Conservation (phyloP, 2,113 vertebrate genomes). For the Phrynosoma blainvillii region DNA sequence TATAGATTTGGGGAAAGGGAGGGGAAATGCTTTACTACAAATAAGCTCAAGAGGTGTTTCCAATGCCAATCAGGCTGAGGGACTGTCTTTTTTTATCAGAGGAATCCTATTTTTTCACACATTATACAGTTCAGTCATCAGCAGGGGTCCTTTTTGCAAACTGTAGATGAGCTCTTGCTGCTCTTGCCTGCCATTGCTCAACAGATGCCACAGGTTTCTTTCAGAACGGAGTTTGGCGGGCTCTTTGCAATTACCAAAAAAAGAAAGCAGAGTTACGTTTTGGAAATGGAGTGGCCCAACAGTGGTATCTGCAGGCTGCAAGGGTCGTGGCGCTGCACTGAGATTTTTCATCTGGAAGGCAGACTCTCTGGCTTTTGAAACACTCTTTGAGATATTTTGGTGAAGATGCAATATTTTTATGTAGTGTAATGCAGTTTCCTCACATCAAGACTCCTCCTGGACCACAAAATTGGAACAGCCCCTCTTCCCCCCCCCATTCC, state of each 20-base stretch:
- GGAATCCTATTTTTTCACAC: conserved; percentile 78
- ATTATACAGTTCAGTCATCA: conserved; percentile 67
- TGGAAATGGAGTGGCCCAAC: conserved; percentile 25
- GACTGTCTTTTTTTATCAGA: conserved; percentile 78
- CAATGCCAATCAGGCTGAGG: conserved; percentile 56
- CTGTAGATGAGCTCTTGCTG: conserved; percentile 27
- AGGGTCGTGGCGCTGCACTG: conserved; percentile 25
- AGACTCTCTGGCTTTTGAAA: conserved; percentile 50
- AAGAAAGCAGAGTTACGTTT: conserved; percentile 36
- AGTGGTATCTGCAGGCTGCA: conserved; percentile 25
- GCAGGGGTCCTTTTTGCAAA: conserved; percentile 50
- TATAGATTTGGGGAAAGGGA: conserved; percentile 68
- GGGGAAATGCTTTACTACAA: conserved; percentile 77
- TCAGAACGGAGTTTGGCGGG: background rate
- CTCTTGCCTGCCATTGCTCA: background rate
- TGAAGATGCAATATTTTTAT: conserved; percentile 77
- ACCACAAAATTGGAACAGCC: conserved; percentile 58
- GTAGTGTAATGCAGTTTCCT: conserved; percentile 67
- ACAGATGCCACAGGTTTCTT: conserved; percentile 46
- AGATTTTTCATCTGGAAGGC: conserved; percentile 50
- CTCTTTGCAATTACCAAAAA: conserved; percentile 18
- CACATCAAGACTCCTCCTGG: conserved; percentile 40
- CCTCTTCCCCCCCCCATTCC: background rate
- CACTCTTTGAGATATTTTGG: conserved; percentile 73
- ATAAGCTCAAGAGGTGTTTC: conserved; percentile 65